These are phyloP conservation scores for Oscheius sp. DNA, from an alignment of 2,888 invertebrate genomes.

Conservation along the genomic window DNA sequence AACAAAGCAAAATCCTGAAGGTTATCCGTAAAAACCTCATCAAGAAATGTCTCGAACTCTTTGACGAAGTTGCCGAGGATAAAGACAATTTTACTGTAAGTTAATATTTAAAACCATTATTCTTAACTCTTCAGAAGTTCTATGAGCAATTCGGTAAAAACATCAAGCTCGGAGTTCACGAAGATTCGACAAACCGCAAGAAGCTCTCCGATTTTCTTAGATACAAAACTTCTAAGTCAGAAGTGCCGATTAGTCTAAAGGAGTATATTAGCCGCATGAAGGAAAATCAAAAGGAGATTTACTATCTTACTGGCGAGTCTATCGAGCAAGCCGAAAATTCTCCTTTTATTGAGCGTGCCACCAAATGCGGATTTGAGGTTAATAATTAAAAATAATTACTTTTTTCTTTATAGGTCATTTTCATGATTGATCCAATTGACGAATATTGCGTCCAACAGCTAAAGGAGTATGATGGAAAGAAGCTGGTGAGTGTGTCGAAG, in stretches of 20 bases:
- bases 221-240: constrained; percentile 92
- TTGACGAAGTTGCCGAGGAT: constrained; percentile 93
- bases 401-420: no score
- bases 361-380: no score
- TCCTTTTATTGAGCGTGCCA: no score
- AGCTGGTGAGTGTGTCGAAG: constrained; percentile 94
- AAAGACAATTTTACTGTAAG: no score
- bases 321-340: no score
- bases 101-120: not conserved
- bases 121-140: no score
- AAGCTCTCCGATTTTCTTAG: constrained; percentile 87
- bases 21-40: constrained; percentile 98
- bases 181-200: constrained; percentile 90
- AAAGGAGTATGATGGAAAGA: constrained; percentile 96
- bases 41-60: constrained; percentile 95
- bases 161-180: constrained; percentile 86
- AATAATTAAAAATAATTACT: no score
- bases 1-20: constrained; percentile 98
- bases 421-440: constrained; percentile 99
- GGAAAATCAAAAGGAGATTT: constrained; percentile 92
- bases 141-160: constrained; percentile 95
- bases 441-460: constrained; percentile 98
- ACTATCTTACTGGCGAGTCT: constrained; percentile 91
- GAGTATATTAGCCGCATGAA: constrained; percentile 98
- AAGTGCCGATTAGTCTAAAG: constrained; percentile 89